phyloP scores from a whole-genome alignment of 2,113 vertebrate genomes.

The Corythornis vintsioides region DNA sequence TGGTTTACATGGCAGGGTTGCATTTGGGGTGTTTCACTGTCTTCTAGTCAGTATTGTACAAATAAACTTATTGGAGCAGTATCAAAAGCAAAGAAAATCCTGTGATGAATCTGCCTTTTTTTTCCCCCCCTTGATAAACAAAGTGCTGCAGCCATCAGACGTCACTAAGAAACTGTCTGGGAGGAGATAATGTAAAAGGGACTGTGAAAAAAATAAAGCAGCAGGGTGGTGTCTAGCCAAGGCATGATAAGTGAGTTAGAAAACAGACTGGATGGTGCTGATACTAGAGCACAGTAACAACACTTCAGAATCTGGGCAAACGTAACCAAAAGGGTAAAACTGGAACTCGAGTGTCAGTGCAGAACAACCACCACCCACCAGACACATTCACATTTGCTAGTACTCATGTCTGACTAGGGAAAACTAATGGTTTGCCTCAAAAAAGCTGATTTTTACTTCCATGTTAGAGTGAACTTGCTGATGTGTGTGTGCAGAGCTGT shows the following conservation, averaged over 20 bases:
- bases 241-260: slow-evolving; percentile 31
- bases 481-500: neutral
- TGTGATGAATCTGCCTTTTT: slow-evolving; percentile 15
- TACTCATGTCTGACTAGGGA: neutral
- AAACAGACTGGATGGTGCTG: slow-evolving; percentile 43
- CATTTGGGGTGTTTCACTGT: neutral
- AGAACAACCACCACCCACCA: neutral
- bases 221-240: slow-evolving; percentile 14
- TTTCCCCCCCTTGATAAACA: slow-evolving; percentile 31
- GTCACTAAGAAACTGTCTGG: slow-evolving; percentile 53
- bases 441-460: neutral
- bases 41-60: neutral
- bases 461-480: neutral
- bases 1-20: neutral
- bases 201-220: slow-evolving; percentile 20
- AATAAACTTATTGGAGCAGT: neutral
- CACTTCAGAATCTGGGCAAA: neutral
- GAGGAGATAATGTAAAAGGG: slow-evolving; percentile 64
- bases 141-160: slow-evolving; percentile 10
- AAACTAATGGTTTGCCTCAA: neutral
- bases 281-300: neutral
- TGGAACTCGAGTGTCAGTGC: neutral
- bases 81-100: slow-evolving; percentile 24
- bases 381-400: neutral
- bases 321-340: neutral